These are phyloP conservation scores for Synodontis membranacea DNA, from an alignment of 2,113 vertebrate species.

Conservation along the genomic window DNA sequence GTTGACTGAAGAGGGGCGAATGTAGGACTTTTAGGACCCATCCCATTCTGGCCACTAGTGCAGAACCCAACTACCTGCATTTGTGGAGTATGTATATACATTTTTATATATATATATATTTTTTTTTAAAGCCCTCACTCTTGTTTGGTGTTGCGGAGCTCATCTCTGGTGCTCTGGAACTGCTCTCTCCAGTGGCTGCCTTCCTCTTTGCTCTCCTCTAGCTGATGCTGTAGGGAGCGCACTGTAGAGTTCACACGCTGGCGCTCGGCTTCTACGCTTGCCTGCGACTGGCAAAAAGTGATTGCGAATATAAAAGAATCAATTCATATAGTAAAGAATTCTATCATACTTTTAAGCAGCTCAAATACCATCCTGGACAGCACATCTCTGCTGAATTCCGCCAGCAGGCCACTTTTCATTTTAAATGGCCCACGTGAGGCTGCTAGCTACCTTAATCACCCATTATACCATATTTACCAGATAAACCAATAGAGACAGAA, in stretches of 20 bases:
- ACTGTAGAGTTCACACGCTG: slow-evolving; percentile 81
- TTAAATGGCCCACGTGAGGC: not conserved
- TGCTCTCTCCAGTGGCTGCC: slow-evolving; percentile 88
- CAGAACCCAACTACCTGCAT: not conserved
- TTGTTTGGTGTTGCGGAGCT: slow-evolving; percentile 83
- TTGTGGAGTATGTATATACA: not conserved
- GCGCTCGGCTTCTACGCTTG: slow-evolving; percentile 81
- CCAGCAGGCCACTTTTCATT: not conserved
- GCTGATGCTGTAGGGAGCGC: slow-evolving; percentile 82
- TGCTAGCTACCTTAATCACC: not conserved
- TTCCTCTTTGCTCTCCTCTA: slow-evolving; percentile 88
- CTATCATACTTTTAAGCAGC: not conserved
- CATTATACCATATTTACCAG: not conserved
- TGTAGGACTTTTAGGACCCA: not conserved
- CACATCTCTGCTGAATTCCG: not conserved
- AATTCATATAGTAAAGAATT: not conserved
- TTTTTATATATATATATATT: too few species aligned
- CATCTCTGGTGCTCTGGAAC: slow-evolving; percentile 87
- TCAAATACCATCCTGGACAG: not conserved
- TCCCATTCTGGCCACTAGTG: not conserved
- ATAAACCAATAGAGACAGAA: not conserved
- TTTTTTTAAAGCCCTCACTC: slow-evolving; percentile 82
- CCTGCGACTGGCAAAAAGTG: slow-evolving; percentile 73
- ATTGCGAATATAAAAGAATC: not conserved
- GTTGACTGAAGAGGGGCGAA: too few species aligned